These are phyloP conservation scores for Oreohelix idahoensis DNA, from an alignment of 1,140 invertebrate species.

Conservation along the genomic window DNA sequence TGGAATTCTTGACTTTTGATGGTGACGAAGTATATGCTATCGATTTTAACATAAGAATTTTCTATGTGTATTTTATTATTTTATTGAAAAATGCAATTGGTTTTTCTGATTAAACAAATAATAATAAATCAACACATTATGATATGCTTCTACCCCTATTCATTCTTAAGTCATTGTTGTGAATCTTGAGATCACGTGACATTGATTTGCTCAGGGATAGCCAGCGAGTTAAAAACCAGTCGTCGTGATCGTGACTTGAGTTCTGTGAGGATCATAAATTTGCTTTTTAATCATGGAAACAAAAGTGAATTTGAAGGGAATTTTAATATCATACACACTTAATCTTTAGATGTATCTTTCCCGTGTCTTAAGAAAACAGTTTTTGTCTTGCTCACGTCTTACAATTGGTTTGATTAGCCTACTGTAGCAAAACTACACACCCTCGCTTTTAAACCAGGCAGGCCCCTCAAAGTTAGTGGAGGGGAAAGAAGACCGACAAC, in stretches of 20 bases:
- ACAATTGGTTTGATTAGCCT: not conserved
- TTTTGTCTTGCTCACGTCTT: conserved; percentile 22
- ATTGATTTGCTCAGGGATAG: not conserved
- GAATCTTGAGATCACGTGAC: conserved; percentile 19
- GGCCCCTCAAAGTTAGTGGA: conserved; percentile 4
- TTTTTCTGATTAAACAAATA: not conserved
- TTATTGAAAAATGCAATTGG: too few species aligned
- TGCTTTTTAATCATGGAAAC: conserved; percentile 31
- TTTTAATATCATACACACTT: conserved; percentile 17
- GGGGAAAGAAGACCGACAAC: not conserved
- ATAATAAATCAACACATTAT: not conserved
- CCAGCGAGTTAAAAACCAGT: not conserved
- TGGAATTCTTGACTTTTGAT: too few species aligned
- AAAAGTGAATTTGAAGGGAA: conserved; percentile 34
- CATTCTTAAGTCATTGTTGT: not conserved
- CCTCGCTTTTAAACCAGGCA: not conserved
- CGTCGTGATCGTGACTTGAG: conserved; percentile 17
- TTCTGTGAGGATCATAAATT: conserved; percentile 36
- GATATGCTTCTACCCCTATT: not conserved
- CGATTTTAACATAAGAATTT: too few species aligned
- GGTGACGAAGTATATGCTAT: too few species aligned
- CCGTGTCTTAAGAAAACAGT: conserved; percentile 12
- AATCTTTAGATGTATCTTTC: conserved; percentile 26
- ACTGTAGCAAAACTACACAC: not conserved
- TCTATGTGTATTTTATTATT: too few species aligned